These are phyloP conservation scores for Florisuga fusca DNA, from an alignment of 2,797 vertebrate genomes.

Conservation along the genomic window DNA sequence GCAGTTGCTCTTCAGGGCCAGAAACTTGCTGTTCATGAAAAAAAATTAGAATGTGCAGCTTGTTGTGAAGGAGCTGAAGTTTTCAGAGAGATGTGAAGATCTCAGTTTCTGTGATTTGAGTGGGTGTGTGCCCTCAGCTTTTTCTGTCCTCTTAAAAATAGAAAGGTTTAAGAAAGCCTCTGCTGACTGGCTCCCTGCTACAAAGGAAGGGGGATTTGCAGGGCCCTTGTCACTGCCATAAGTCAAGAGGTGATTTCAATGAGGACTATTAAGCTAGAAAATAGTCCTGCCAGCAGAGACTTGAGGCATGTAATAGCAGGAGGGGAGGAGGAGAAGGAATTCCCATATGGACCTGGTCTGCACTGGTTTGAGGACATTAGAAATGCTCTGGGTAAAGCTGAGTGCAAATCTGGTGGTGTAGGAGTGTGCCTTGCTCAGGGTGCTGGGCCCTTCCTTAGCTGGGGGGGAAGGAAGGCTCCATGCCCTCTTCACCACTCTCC, in stretches of 20 bases:
- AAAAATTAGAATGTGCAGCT: neutral
- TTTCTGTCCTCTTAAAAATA: neutral
- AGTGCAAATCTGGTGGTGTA: neutral
- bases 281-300: neutral
- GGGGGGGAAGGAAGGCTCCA: rapidly evolving
- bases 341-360: neutral
- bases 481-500: neutral
- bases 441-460: neutral
- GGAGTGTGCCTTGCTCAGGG: neutral
- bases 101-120: neutral
- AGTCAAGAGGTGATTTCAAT: neutral
- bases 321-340: neutral
- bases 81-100: neutral
- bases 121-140: neutral
- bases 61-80: neutral
- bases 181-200: neutral
- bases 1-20: neutral
- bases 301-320: neutral
- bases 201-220: neutral
- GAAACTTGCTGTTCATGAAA: neutral
- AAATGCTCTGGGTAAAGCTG: neutral
- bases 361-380: neutral
- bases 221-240: neutral
- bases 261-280: neutral
- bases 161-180: neutral